phyloP scores from a whole-genome alignment of 2,113 vertebrate genomes.

The Aptenodytes forsteri region DNA sequence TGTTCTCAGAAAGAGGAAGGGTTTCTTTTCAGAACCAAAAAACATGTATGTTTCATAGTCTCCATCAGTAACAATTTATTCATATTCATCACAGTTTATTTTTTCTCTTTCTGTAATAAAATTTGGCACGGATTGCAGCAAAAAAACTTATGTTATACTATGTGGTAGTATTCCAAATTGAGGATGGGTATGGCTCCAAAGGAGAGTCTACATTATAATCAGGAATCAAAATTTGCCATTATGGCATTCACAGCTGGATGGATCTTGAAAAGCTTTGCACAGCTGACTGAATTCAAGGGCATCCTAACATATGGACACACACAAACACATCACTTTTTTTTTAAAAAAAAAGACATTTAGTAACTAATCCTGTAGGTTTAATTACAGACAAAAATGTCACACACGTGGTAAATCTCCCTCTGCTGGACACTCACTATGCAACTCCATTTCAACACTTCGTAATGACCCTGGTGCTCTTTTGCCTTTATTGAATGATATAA shows the following conservation, averaged over 20 bases:
- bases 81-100: background rate
- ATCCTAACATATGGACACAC: background rate
- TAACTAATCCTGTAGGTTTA: background rate
- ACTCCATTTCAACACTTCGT: background rate
- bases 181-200: background rate
- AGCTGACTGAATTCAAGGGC: slow-evolving; percentile 1
- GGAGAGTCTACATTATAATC: background rate
- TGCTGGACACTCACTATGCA: background rate
- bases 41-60: background rate
- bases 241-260: slow-evolving; percentile 2
- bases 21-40: background rate
- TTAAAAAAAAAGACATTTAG: background rate
- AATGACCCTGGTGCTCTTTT: background rate
- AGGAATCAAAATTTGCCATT: background rate
- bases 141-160: background rate
- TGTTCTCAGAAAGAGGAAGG: background rate
- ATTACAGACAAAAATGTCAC: background rate
- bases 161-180: background rate
- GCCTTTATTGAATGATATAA: background rate
- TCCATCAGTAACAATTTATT: background rate
- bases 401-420: background rate
- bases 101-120: background rate
- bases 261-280: background rate
- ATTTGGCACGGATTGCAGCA: background rate
- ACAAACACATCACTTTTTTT: background rate